Conservation (phyloP, 2,888 invertebrate species). For the Aethes cnicana region DNA sequence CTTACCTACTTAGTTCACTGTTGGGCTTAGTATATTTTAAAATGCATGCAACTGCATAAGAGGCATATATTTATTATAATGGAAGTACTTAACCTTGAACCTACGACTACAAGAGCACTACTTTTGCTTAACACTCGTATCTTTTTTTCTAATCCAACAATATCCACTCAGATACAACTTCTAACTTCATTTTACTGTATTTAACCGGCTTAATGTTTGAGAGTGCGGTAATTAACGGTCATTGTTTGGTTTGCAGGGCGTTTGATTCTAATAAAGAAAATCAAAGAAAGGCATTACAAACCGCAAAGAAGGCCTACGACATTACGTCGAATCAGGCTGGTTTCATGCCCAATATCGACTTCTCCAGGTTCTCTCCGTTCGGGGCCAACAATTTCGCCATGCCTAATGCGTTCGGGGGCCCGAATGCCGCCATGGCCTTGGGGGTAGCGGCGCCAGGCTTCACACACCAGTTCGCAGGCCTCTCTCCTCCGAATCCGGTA, state of each 20-base stretch:
- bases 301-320: slow-evolving; percentile 70
- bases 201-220: slow-evolving; percentile 1
- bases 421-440: slow-evolving; percentile 75
- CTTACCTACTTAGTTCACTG: no score
- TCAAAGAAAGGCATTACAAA: slow-evolving; percentile 61
- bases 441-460: slow-evolving; percentile 80
- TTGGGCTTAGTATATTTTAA: no score
- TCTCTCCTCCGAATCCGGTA: slow-evolving; percentile 84
- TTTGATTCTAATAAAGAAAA: slow-evolving; percentile 58
- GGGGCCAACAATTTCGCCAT: slow-evolving; percentile 34
- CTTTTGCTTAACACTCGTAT: no score
- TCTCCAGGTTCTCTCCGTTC: slow-evolving; percentile 52
- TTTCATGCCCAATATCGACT: slow-evolving; percentile 54
- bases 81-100: no score
- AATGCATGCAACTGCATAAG: no score
- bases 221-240: slow-evolving; percentile 39
- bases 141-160: no score
- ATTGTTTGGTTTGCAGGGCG: slow-evolving; percentile 58
- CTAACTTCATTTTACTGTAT: slow-evolving; percentile 5
- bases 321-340: slow-evolving; percentile 61
- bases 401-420: slow-evolving; percentile 26
- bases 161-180: not conserved
- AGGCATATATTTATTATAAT: no score
- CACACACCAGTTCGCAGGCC: slow-evolving; percentile 80
- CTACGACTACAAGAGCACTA: no score